Percentiles rank a stretch among this genome's conserved stretches.
phyloP scores from a whole-genome alignment of 1,140 invertebrate species.

The Gyrodactylus salaris region DNA sequence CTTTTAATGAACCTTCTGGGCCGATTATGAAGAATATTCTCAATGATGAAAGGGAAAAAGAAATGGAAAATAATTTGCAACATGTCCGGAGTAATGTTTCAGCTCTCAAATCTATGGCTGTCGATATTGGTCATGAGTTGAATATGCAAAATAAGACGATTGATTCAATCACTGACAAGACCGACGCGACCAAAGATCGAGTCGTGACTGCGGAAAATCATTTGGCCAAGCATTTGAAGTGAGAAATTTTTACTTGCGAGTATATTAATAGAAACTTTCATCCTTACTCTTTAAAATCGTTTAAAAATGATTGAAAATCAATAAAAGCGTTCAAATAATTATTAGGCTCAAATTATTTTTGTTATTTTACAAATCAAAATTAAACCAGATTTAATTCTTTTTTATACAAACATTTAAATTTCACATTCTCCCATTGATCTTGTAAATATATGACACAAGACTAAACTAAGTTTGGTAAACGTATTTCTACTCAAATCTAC shows the following conservation, averaged over 20 bases:
- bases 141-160: background rate
- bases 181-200: background rate
- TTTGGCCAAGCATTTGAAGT: background rate
- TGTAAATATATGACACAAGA: no score
- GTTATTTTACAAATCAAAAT: no score
- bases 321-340: no score
- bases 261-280: background rate
- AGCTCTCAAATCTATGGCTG: background rate
- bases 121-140: background rate
- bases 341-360: no score
- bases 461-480: background rate
- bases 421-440: no score
- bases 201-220: background rate
- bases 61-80: background rate
- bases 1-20: background rate
- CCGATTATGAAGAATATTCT: background rate
- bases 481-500: no score
- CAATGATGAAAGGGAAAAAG: background rate
- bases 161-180: background rate
- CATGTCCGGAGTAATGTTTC: background rate
- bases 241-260: background rate
- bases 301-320: no score
- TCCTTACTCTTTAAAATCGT: background rate
- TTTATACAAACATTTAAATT: no score
- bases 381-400: no score